Evolutionary conservation across 92 coral and sea anemone genomes (phyloP).

Genomic region (Epizoanthus ramosus): DNA sequence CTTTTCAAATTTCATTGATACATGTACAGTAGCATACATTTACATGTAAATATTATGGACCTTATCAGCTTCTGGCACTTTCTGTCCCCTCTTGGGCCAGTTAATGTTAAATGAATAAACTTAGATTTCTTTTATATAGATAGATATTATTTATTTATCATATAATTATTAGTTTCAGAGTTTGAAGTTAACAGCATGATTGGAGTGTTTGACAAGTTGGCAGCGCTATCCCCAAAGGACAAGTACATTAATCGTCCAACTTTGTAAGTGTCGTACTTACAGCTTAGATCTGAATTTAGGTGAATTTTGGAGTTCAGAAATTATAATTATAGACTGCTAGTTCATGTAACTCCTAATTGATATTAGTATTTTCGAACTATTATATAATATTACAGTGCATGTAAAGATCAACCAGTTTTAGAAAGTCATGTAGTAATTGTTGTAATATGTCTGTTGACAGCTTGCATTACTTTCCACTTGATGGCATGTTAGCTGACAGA

Average conservation of each 20-base stretch:
- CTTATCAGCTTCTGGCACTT: too few species aligned
- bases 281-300: not conserved
- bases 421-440: too few species aligned
- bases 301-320: not conserved
- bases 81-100: too few species aligned
- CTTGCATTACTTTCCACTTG: conserved; percentile 92
- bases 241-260: conserved; percentile 78
- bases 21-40: too few species aligned
- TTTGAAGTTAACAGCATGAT: conserved; percentile 79
- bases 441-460: conserved; percentile 49
- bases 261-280: conserved; percentile 71
- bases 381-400: too few species aligned
- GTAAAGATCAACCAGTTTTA: too few species aligned
- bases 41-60: too few species aligned
- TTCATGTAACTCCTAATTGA: not conserved
- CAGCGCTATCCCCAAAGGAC: conserved; percentile 93
- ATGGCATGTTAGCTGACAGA: conserved; percentile 89
- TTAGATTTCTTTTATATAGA: too few species aligned
- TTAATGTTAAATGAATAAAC: too few species aligned
- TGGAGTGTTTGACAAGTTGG: conserved; percentile 78
- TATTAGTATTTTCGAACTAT: not conserved
- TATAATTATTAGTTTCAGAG: conserved; percentile 68
- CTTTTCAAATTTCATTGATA: too few species aligned
- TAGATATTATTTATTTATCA: not conserved
- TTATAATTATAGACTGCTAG: not conserved